Evolutionary conservation across 1,140 invertebrate genomes (phyloP).

Genomic region (Drosophila kohkoa): DNA sequence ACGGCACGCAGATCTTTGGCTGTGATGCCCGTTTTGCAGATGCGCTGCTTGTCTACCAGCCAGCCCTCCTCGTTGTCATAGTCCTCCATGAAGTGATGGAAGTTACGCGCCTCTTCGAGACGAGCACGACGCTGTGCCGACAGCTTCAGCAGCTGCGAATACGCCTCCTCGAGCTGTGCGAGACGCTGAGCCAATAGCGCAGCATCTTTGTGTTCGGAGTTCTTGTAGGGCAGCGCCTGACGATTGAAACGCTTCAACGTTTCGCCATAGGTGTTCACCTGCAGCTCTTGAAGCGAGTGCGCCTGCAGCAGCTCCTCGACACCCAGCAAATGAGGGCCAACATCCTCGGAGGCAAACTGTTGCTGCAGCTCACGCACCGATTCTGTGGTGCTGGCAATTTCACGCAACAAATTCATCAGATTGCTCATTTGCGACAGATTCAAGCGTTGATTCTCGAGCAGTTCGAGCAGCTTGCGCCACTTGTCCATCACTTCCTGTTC

Average conservation of each 20-base stretch:
- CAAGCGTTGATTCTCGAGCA: slow-evolving; percentile 94
- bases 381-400: slow-evolving; percentile 95
- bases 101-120: slow-evolving; percentile 95
- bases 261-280: slow-evolving; percentile 94
- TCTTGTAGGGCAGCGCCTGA: slow-evolving; percentile 87
- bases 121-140: slow-evolving; percentile 91
- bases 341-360: slow-evolving; percentile 94
- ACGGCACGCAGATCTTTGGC: slow-evolving; percentile 97
- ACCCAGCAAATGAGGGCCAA: slow-evolving; percentile 95
- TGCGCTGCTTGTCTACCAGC: slow-evolving; percentile 96
- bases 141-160: slow-evolving; percentile 88
- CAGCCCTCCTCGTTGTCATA: slow-evolving; percentile 97
- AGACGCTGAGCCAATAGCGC: slow-evolving; percentile 89
- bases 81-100: slow-evolving; percentile 98
- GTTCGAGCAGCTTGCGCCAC: slow-evolving; percentile 94
- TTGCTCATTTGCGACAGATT: slow-evolving; percentile 92
- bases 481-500: slow-evolving; percentile 94
- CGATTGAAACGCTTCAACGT: slow-evolving; percentile 91
- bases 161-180: slow-evolving; percentile 89
- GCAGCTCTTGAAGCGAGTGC: slow-evolving; percentile 95
- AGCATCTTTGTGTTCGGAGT: slow-evolving; percentile 87
- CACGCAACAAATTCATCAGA: slow-evolving; percentile 94
- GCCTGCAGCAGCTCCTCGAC: slow-evolving; percentile 97
- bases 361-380: slow-evolving; percentile 93
- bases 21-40: slow-evolving; percentile 95